phyloP scores from a whole-genome alignment of 2,797 vertebrate species.

The Sebastes flavidus region DNA sequence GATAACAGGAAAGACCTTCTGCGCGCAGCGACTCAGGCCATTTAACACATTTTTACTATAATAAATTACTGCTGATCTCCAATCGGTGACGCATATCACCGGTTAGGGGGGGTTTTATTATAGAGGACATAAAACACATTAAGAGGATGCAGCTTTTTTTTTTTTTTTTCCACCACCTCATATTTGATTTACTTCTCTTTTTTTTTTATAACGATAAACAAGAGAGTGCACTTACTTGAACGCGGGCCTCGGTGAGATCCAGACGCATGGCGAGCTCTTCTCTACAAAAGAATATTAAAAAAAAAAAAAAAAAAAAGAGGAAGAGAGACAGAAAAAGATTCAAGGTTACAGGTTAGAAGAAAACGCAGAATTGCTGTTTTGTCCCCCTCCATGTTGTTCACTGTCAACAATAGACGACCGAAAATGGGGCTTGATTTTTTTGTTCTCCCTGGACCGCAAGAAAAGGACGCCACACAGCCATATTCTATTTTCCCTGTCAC shows the following conservation, averaged over 20 bases:
- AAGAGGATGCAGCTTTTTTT: not conserved
- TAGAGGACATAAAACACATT: slow-evolving; percentile 60
- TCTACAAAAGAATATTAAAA: slow-evolving; percentile 79
- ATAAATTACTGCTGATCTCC: slow-evolving; percentile 77
- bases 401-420: slow-evolving; percentile 75
- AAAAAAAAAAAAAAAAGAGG: not conserved
- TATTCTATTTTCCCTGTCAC: slow-evolving; percentile 79
- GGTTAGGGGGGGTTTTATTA: slow-evolving; percentile 58
- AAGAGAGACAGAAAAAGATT: slow-evolving; percentile 54
- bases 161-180: not conserved
- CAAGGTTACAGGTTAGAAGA: slow-evolving; percentile 70
- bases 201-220: slow-evolving; percentile 40
- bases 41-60: slow-evolving; percentile 81
- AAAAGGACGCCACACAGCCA: slow-evolving; percentile 67
- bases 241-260: slow-evolving; percentile 96
- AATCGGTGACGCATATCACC: slow-evolving; percentile 74
- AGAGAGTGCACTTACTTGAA: slow-evolving; percentile 89
- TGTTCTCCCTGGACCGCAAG: slow-evolving; percentile 33
- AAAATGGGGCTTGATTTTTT: slow-evolving; percentile 68
- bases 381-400: slow-evolving; percentile 62
- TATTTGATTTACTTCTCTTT: slow-evolving; percentile 45
- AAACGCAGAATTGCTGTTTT: slow-evolving; percentile 71
- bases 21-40: slow-evolving; percentile 63
- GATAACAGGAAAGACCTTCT: slow-evolving; percentile 83
- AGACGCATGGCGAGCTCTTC: slow-evolving; percentile 98